Conservation (phyloP, 1,140 invertebrate species). For the Neodiprion lecontei region DNA sequence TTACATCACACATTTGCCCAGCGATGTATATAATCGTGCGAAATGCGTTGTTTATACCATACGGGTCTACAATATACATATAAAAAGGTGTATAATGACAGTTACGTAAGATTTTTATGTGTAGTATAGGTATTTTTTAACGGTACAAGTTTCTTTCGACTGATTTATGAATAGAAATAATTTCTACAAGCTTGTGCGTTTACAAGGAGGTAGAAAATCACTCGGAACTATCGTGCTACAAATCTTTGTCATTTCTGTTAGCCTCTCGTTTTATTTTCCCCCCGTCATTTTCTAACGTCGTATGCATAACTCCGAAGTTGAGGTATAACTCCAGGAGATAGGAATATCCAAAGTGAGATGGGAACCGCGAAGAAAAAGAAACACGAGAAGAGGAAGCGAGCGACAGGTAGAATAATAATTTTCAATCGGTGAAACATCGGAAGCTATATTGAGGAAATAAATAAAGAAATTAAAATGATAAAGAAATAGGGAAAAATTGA, state of each 20-base stretch:
- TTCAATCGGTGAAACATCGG: too few species aligned
- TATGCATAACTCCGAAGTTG: not conserved
- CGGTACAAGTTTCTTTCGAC: not conserved
- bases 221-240: not conserved
- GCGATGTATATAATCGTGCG: too few species aligned
- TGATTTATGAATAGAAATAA: not conserved
- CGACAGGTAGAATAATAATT: not conserved
- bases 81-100: too few species aligned
- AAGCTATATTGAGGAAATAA: too few species aligned
- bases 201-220: not conserved
- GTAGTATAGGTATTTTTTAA: not conserved
- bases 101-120: too few species aligned
- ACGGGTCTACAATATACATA: too few species aligned
- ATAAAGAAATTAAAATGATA: too few species aligned
- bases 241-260: conserved; percentile 8
- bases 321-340: not conserved
- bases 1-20: too few species aligned
- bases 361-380: not conserved
- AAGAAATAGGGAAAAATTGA: too few species aligned
- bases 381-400: not conserved
- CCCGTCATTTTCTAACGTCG: not conserved
- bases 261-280: not conserved
- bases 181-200: not conserved
- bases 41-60: too few species aligned
- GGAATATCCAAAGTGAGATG: not conserved